Base-by-base conservation (phyloP, 2,113 vertebrate species). In the Notiomystis cincta region DNA sequence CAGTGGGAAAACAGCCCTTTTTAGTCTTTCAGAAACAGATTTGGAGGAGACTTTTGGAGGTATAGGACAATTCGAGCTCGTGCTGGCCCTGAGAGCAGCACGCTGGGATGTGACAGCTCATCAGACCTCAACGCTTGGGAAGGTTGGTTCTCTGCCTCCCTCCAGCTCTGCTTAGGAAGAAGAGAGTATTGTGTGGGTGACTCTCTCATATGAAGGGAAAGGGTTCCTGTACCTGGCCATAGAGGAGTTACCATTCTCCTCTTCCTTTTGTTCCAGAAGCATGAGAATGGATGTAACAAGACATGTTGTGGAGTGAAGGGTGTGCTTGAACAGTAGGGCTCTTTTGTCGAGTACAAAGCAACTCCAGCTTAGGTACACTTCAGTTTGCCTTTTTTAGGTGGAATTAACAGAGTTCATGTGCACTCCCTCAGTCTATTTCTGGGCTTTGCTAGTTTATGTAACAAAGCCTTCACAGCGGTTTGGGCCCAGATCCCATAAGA, bases 381-480 rank as follows among this genome's bases (percentile, higher is more conserved):
- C 50, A 54, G 22, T 72, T 91, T 86, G 58, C 80, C 66, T 92
- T 92, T 61, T 76, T 64, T 83, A 66, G 58, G 23, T 61, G 54
- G 65, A 76, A 79, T 82, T 89, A 61, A 44, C 19, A 15, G 84
- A 70, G 50, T 79, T 89, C 81, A 42, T 30, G 71, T 58, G 33
- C 42, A 78, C 48, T 16, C 15, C 18, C 24, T 61, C 75, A 40
- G 35, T 38, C 75, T 93, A 2, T 91, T 93, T 78, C 71, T 92
- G 78, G 38, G 21, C n/a, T 88, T 86, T 82, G 25, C 31, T 85
- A 13, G 71, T 62, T 92, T 86, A 66, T 42, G 40, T 90, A 94
- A 90, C 33, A 40, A 65, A 92, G n/a, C 58, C 38, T 91, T 66
- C n/a, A 54, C 38, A 51, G 40, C 4, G 11, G 9, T 76, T 76